Conservation (phyloP, 2,888 invertebrate species). For the Schizaphis graminum region DNA sequence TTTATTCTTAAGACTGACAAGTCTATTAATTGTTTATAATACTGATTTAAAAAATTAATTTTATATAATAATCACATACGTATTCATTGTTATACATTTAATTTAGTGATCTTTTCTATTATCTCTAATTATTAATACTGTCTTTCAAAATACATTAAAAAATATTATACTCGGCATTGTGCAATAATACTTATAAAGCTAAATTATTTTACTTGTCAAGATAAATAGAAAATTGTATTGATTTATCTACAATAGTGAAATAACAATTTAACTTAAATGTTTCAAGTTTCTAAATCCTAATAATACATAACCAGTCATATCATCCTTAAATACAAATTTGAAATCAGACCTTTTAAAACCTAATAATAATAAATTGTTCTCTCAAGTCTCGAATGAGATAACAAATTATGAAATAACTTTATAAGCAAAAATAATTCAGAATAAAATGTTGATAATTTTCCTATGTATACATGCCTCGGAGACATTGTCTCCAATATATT, state of each 20-base stretch:
- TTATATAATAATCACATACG: not conserved
- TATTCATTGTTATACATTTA: not conserved
- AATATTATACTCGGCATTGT: not conserved
- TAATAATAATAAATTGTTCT: not conserved
- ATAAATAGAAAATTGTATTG: not conserved
- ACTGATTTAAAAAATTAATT: not conserved
- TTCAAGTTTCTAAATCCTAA: not conserved
- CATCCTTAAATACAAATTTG: not conserved
- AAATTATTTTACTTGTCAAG: not conserved
- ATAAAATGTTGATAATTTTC: not conserved
- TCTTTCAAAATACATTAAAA: not conserved
- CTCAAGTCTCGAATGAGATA: not conserved
- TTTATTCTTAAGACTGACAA: not conserved
- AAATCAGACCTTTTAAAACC: not conserved
- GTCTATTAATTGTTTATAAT: not conserved
- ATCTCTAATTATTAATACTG: not conserved
- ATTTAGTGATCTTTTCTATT: not conserved
- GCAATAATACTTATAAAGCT: not conserved
- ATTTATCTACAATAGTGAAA: not conserved
- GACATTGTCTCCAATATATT: not conserved
- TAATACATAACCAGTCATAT: not conserved
- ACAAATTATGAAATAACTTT: not conserved
- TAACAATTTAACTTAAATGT: not conserved
- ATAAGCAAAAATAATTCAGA: not conserved
- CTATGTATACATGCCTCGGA: not conserved